Evolutionary conservation across 2,888 invertebrate genomes (phyloP).

Genomic region (Marronus borbonicus): DNA sequence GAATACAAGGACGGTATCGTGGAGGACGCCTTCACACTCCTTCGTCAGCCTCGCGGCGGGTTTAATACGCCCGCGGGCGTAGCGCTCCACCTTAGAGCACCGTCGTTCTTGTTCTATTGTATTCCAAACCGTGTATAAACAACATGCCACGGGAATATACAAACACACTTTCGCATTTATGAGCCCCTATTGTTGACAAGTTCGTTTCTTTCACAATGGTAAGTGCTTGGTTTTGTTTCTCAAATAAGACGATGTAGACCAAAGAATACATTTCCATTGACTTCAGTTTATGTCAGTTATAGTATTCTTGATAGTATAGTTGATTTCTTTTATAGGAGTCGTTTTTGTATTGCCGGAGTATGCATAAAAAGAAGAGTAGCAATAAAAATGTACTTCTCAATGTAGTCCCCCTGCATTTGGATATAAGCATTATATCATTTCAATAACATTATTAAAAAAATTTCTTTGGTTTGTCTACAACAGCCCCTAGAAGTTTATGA

Average conservation of each 20-base stretch:
- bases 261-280: no score
- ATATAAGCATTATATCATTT: no score
- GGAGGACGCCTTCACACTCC: slow-evolving; percentile 64
- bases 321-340: no score
- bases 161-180: slow-evolving; percentile 20
- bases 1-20: slow-evolving; percentile 9
- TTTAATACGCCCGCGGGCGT: slow-evolving; percentile 64
- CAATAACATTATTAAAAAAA: no score
- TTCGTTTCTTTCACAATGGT: not conserved
- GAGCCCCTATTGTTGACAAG: slow-evolving; percentile 16
- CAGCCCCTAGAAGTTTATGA: no score
- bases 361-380: no score
- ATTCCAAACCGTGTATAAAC: slow-evolving; percentile 34
- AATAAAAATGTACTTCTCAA: no score
- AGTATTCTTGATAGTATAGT: no score
- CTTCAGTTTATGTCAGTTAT: no score
- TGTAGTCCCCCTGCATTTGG: no score
- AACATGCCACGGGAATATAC: slow-evolving; percentile 1
- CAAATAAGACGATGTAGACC: not conserved
- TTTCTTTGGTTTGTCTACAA: no score
- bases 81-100: slow-evolving; percentile 60
- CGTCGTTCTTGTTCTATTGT: slow-evolving; percentile 48
- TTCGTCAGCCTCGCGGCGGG: slow-evolving; percentile 66
- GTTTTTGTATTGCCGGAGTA: no score
- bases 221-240: not conserved